Conservation (phyloP, 2,113 vertebrate genomes). For the Ageneiosus marmoratus region DNA sequence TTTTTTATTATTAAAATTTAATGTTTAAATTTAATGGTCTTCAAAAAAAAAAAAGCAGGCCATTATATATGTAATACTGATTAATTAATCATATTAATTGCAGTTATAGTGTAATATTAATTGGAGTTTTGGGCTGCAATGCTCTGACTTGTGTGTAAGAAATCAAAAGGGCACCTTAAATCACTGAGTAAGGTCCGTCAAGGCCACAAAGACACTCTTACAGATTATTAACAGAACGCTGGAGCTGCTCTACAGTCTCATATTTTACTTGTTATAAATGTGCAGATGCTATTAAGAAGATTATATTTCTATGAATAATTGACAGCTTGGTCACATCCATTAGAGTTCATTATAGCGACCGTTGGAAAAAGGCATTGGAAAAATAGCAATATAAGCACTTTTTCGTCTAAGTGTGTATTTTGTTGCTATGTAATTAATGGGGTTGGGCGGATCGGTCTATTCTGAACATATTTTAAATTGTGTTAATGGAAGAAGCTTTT, state of each 20-base stretch:
- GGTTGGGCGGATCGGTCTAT: too few relatives aligned
- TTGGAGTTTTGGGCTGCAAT: neutral
- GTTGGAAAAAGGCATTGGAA: neutral
- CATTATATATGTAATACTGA: neutral
- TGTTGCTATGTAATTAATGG: neutral
- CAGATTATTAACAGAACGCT: neutral
- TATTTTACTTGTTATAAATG: slow-evolving; percentile 19
- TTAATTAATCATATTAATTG: neutral
- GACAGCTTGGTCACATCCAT: neutral
- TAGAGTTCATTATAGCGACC: neutral
- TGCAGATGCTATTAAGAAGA: slow-evolving; percentile 19
- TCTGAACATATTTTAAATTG: neutral
- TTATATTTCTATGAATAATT: slow-evolving; percentile 34
- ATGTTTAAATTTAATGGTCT: neutral
- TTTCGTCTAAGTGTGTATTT: neutral
- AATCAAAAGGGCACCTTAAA: neutral
- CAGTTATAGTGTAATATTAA: neutral
- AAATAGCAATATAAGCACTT: neutral
- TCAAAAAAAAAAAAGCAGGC: neutral
- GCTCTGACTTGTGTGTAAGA: neutral
- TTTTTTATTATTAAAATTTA: too few relatives aligned
- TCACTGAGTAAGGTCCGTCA: neutral
- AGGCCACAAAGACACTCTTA: neutral
- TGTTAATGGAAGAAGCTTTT: neutral
- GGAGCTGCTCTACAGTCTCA: neutral